phyloP scores from a whole-genome alignment of 2,888 invertebrate species.

The Dromius quadrimaculatus region DNA sequence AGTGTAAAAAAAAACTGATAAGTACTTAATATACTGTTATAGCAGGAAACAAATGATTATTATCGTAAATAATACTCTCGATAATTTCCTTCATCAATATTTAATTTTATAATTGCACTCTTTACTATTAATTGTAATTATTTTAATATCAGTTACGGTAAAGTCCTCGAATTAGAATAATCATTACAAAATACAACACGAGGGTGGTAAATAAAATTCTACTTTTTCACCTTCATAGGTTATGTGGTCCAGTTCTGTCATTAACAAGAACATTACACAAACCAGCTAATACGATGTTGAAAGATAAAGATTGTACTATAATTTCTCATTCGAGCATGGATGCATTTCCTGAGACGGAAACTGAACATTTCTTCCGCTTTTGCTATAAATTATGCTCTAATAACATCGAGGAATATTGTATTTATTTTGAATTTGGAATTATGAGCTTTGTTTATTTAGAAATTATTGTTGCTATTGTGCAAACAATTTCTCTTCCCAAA shows the following conservation, averaged over 20 bases:
- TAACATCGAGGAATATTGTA: not conserved
- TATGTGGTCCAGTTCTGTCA: slow-evolving; percentile 28
- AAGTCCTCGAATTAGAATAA: slow-evolving; percentile 39
- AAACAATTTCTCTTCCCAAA: not conserved
- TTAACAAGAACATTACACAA: slow-evolving; percentile 16
- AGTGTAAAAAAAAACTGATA: not conserved
- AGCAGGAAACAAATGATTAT: slow-evolving; percentile 30
- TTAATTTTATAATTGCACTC: slow-evolving; percentile 23
- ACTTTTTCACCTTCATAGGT: slow-evolving; percentile 22
- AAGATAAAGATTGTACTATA: slow-evolving; percentile 31
- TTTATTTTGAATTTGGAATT: slow-evolving; percentile 6
- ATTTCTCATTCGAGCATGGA: slow-evolving; percentile 33
- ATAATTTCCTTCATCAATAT: not conserved
- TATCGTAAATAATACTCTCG: slow-evolving; percentile 1
- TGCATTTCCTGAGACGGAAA: slow-evolving; percentile 35
- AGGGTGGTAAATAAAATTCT: no score
- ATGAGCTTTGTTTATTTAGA: not conserved
- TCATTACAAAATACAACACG: not conserved
- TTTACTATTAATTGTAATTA: slow-evolving; percentile 19
- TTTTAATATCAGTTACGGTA: slow-evolving; percentile 26
- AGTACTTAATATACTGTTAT: not conserved
- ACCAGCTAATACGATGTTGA: not conserved
- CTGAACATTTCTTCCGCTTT: slow-evolving; percentile 4
- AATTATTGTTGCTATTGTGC: not conserved
- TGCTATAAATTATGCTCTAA: slow-evolving; percentile 16